phyloP scores from a whole-genome alignment of 2,797 vertebrate species.

The Vultur gryphus region DNA sequence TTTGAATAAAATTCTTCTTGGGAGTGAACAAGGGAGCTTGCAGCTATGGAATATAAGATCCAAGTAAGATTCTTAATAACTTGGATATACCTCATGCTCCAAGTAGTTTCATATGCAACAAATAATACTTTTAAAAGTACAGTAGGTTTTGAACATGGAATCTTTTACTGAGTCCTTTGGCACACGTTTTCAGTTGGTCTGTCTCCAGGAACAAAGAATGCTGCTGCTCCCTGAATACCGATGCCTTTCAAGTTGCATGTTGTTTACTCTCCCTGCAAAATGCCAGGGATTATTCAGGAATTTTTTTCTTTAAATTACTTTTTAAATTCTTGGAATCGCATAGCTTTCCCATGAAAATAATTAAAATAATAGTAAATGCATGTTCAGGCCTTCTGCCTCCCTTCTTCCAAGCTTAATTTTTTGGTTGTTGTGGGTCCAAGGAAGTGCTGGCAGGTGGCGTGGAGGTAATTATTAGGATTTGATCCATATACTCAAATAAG shows the following conservation, averaged over 20 bases:
- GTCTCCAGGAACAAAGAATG: background rate
- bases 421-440: background rate
- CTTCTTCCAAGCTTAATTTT: background rate
- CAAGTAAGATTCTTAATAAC: constrained; percentile 77
- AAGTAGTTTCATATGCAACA: background rate
- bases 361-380: background rate
- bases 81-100: background rate
- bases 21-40: constrained; percentile 89
- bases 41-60: constrained; percentile 97
- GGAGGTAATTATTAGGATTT: background rate
- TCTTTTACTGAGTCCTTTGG: background rate
- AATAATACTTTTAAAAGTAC: background rate
- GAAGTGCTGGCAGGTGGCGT: background rate
- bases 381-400: background rate
- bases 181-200: background rate
- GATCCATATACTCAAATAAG: background rate
- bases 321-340: background rate
- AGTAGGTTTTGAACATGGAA: background rate
- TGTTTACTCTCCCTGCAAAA: background rate
- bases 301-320: background rate
- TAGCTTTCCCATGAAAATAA: background rate
- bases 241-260: background rate
- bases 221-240: background rate
- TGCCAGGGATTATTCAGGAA: background rate
- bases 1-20: constrained; percentile 94